Base-by-base conservation (phyloP, 2,113 vertebrate genomes). In the Saimiri boliviensis region DNA sequence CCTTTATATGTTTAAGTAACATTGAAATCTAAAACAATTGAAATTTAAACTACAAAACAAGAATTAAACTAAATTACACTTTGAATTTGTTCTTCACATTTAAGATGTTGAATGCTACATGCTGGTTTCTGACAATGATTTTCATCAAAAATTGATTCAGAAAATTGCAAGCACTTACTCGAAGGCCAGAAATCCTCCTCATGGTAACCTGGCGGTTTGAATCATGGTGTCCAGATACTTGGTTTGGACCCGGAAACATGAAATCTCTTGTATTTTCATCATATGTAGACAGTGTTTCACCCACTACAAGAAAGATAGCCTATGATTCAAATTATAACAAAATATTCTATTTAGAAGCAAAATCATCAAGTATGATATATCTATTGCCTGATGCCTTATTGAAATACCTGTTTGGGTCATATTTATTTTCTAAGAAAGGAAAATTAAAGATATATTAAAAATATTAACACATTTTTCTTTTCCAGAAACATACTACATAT, bases 221-320 rank as follows among this genome's bases (percentile, higher is more conserved):
- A 97, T 98, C 98, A 94, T 97, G 98, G 96, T 98, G 98, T 96
- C 98, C 98, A 88, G 97, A 96, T 93, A 98, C 98, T 96, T 98
- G 97, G 94, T 98, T 99, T 97, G 98, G 99, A 96, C 98, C 98
- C 88, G 99, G 99, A 97, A 99, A 99, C 98, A 99, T 98, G 98
- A 99, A 99, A 95, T 99, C 99, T 98, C 99, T 98, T 98, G 99
- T 99, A 98, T 99, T 99, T 97, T 99, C 99, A 98, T 99, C 98
- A 98, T 99, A 98, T 0, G 98, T 99, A 88, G 99, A 99, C 60
- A 99, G 96, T 96, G 99, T 98, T 98, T 99, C 98, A 96, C 99
- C 99, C 94, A 99, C 99, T 99, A 97, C 97, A 98, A 98, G 96
- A 95, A 97, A 99, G 58, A 98, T 83, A 98, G 3, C 77, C 92